A percentile compares a stretch with the other conserved stretches of the same genome.
Conservation (phyloP, 1,140 invertebrate species). For the roundworm (Caenorhabditis elegans) region WBcel235 BX284605.5:4120501-4121000, state of each 20-base stretch:
- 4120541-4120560: background rate
- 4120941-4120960: too few relatives aligned
- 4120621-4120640: background rate
- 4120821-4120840: background rate
- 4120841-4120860: background rate
- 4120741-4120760: background rate
- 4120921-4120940: background rate
- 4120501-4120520: background rate
- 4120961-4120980: too few relatives aligned
- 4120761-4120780: too few relatives aligned
- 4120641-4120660: background rate
- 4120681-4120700: constrained; percentile 14
- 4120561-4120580: background rate
- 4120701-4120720: background rate
- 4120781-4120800: background rate
- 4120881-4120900: background rate
- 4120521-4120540: background rate
- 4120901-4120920: background rate
- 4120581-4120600: background rate
- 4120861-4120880: background rate
- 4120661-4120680: background rate
- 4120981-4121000: too few relatives aligned
- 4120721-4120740: background rate
- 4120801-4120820: background rate
- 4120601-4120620: background rate